These are phyloP conservation scores for Lordiphosa stackelbergi DNA, from an alignment of 1,140 invertebrate genomes.

Conservation along the genomic window DNA sequence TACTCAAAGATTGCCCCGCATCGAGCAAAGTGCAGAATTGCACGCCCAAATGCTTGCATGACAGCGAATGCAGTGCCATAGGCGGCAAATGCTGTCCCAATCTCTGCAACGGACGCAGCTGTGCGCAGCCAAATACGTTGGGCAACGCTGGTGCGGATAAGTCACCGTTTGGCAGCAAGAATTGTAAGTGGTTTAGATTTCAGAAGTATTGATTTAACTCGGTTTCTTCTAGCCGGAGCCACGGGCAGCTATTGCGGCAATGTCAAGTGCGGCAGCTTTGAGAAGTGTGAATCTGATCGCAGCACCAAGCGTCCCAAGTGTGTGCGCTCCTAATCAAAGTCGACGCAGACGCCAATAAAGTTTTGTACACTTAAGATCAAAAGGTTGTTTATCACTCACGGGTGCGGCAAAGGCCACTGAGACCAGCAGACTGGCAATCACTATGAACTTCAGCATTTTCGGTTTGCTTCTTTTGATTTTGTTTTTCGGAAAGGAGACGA, in stretches of 20 bases:
- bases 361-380: slow-evolving; percentile 9
- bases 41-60: slow-evolving; percentile 82
- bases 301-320: slow-evolving; percentile 83
- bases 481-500: slow-evolving; percentile 33
- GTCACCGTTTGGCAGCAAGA: slow-evolving; percentile 70
- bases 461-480: slow-evolving; percentile 12
- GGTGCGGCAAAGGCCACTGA: slow-evolving; percentile 49
- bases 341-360: slow-evolving; percentile 16
- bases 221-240: slow-evolving; percentile 72
- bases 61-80: slow-evolving; percentile 81
- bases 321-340: slow-evolving; percentile 78
- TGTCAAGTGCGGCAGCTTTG: slow-evolving; percentile 81
- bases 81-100: slow-evolving; percentile 84
- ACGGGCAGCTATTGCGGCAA: slow-evolving; percentile 82
- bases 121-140: slow-evolving; percentile 78
- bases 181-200: slow-evolving; percentile 45
- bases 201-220: neutral
- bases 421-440: slow-evolving; percentile 66
- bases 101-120: slow-evolving; percentile 83
- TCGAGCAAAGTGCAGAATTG: slow-evolving; percentile 82
- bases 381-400: slow-evolving; percentile 49
- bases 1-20: slow-evolving; percentile 79
- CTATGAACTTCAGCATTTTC: slow-evolving; percentile 67
- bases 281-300: slow-evolving; percentile 83
- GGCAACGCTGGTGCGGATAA: slow-evolving; percentile 50